Base-by-base conservation (phyloP, 1,140 invertebrate species). In the Branchinecta lindahli region DNA sequence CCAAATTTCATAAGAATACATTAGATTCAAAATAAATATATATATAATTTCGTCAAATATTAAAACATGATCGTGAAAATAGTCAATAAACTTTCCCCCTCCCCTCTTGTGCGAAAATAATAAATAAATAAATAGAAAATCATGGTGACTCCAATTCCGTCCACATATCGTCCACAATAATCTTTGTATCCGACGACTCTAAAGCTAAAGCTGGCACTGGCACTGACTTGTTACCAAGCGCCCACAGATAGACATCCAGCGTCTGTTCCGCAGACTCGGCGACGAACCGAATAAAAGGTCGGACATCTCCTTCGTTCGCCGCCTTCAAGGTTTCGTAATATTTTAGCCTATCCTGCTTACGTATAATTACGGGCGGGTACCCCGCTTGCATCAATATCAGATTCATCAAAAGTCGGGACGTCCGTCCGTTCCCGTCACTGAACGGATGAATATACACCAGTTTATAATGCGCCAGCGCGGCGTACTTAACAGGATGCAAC, bases 311-410 rank as follows among this genome's bases (percentile, higher is more conserved):
- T 74, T 89, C 85, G 76, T 98, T 98, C 0, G 92, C 95, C 20
- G 88, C 80, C 76, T 96, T 87, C 12, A 98, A 80, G 75, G 88
- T 86, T 73, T 93, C 85, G 77, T 96, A 97, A 78, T 91, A 91
- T 21, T 77, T 73, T 21, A 81, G 77, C 74, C 92, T 83, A 75
- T 97, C 90, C 76, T 95, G 89, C 74, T 96, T 95, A 69, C 89
- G 85, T 69, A 98, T 91, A 68, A 96, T 96, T 7, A 96, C 92
- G 0, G 95, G 94, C 6, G 95, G 95, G 81, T 91, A 98, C 0
- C 94, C 95, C n/a, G 91, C 90, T 79, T 92, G 89, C 90, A 98
- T 96, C n/a, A 98, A 82, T 72, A 98, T 88, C 72, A 95, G 84
- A 78, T 98, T 98, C 94, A 98, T 98, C 0, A 98, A 81, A 8